Percentiles rank a stretch among this genome's conserved stretches.
Evolutionary conservation across 2,113 vertebrate genomes (phyloP).

Genomic region (Bos taurus): DNA sequence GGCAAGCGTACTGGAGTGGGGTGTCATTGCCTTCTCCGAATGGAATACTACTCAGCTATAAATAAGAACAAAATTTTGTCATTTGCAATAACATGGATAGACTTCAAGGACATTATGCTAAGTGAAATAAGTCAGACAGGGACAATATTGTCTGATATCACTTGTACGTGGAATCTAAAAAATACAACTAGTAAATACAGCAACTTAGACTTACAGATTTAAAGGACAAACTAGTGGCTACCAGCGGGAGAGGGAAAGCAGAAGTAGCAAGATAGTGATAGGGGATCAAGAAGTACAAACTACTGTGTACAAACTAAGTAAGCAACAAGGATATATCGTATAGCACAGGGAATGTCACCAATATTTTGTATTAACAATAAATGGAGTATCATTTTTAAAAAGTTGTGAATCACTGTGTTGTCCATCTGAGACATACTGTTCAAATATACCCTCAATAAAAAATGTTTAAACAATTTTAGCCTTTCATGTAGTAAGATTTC

Average conservation of each 20-base stretch:
- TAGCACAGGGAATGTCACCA: not conserved
- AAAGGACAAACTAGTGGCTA: not conserved
- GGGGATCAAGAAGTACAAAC: not conserved
- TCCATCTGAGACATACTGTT: not conserved
- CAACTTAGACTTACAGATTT: not conserved
- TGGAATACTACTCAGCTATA: not conserved
- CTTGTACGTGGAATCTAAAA: not conserved
- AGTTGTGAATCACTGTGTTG: not conserved
- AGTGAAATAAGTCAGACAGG: not conserved
- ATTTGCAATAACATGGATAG: not conserved
- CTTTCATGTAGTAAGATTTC: slow-evolving; percentile 21
- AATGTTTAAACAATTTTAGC: not conserved
- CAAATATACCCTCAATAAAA: not conserved
- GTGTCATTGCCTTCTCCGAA: not conserved
- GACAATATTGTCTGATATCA: not conserved
- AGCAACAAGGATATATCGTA: not conserved
- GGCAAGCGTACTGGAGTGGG: no score
- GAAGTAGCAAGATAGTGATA: not conserved
- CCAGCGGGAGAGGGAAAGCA: not conserved
- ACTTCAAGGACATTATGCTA: not conserved
- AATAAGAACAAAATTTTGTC: not conserved
- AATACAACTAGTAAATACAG: not conserved
- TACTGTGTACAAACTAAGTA: not conserved
- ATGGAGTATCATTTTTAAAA: not conserved
- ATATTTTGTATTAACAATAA: not conserved